Evolutionary conservation across 2,797 vertebrate genomes (phyloP), one percentile per base, ranked within the genome.

Genomic region (Chloroceryle amazona): DNA sequence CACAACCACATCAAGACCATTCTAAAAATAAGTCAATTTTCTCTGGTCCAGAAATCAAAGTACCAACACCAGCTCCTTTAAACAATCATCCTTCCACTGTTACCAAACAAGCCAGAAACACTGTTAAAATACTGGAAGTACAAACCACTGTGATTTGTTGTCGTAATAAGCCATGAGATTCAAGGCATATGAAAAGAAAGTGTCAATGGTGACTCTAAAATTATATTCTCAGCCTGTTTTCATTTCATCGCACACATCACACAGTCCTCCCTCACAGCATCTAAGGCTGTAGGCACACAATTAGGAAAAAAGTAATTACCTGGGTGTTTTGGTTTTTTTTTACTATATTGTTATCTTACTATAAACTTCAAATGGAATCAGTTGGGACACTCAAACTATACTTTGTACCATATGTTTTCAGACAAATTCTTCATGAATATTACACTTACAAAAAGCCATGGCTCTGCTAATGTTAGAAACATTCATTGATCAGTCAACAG

Each of bases 11-110:
- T 71, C 49, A 89, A 94, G 68, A 85, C 18, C 52, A 75, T 51
- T 68, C 95, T 96, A 93, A 96, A 96, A 96, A 95, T 96, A 96
- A 96, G 81, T 22, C 62, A 22, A 25, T 92, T 87, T 92, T 81
- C 76, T 92, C 72, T 89, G 84, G 65, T 89, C 21, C 57, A 55
- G 67, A 87, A 89, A 82, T 25, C 5, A 66, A 90, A 78, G 44
- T 42, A 89, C 39, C 47, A 76, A 22, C 49, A 79, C 3, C 8
- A 54, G 37, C n/a, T 93, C 54, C 26, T 39, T 78, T 49, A 67
- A 78, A 74, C 15, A 65, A 47, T 37, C n/a, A 84, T 72, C 39
- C 41, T 88, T 75, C 39, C 39, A 44, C 37, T 25, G 6, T n/a
- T 28, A 86, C 3, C 73, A 82, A 82, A 73, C 7, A 54, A 82